Percentiles rank a stretch among this genome's conserved stretches.
These are phyloP conservation scores for Bombus superbus DNA, from an alignment of 1,140 invertebrate species.

Conservation along the genomic window DNA sequence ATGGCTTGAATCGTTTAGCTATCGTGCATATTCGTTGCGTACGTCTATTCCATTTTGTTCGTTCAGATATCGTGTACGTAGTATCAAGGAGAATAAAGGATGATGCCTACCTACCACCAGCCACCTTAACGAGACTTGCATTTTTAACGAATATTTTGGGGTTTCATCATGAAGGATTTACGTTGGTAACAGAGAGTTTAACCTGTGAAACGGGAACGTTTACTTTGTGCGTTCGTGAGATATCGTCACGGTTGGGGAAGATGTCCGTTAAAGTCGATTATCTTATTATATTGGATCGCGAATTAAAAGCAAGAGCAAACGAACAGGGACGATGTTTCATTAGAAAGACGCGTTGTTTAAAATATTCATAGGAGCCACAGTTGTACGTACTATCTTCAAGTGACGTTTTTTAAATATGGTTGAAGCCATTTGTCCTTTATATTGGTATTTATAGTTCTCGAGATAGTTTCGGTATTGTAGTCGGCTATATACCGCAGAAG, in stretches of 20 bases:
- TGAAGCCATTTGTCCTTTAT: not conserved
- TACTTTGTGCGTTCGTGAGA: not conserved
- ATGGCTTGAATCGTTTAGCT: not conserved
- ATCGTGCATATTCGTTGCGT: no score
- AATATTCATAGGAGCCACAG: no score
- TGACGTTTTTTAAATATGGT: not conserved
- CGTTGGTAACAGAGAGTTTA: not conserved
- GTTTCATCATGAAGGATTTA: not conserved
- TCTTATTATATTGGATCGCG: not conserved
- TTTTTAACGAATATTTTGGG: conserved; percentile 7
- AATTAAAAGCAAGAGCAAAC: no score
- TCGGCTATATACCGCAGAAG: no score
- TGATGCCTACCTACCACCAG: no score
- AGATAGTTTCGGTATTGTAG: not conserved
- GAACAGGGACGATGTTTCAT: no score
- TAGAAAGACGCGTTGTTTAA: no score
- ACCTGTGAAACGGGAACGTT: not conserved
- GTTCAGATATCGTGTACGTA: not conserved
- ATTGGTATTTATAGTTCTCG: not conserved
- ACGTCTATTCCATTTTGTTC: no score
- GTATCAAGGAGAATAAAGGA: not conserved
- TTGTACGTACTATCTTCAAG: no score
- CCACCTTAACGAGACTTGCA: not conserved
- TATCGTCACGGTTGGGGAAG: not conserved
- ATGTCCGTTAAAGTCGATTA: not conserved